phyloP scores from a whole-genome alignment of 2,113 vertebrate species.

The Ifrita kowaldi region DNA sequence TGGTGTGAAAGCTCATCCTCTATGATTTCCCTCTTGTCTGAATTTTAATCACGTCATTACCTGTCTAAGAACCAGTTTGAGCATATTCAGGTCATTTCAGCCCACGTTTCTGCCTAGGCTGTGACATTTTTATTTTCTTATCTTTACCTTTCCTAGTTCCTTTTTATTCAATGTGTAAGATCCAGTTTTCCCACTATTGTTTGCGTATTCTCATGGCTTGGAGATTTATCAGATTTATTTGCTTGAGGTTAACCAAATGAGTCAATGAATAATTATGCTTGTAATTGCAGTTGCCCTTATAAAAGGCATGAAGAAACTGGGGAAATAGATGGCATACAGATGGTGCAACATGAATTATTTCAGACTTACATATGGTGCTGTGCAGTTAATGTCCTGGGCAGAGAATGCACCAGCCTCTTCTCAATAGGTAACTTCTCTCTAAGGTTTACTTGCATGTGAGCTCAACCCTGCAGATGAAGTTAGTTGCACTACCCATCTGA shows the following conservation, averaged over 20 bases:
- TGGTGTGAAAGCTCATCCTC: neutral
- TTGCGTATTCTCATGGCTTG: neutral
- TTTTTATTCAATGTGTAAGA: neutral
- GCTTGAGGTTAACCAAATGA: neutral
- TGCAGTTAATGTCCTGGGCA: slow-evolving; percentile 71
- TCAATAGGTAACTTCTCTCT: slow-evolving; percentile 70
- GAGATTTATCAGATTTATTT: slow-evolving; percentile 4
- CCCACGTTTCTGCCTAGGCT: neutral
- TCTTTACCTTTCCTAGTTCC: slow-evolving; percentile 21
- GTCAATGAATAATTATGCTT: slow-evolving; percentile 28
- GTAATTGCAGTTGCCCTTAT: slow-evolving; percentile 69
- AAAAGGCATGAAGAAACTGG: neutral
- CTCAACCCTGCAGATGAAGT: neutral
- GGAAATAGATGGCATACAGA: neutral
- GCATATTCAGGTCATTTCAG: neutral
- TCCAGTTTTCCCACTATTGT: slow-evolving; percentile 31
- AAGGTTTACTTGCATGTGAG: neutral
- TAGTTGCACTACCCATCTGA: neutral
- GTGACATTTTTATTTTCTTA: slow-evolving; percentile 25
- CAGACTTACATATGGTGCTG: slow-evolving; percentile 70
- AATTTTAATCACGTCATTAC: neutral
- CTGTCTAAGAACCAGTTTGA: neutral
- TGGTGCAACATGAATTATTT: slow-evolving; percentile 32
- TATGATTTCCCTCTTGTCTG: neutral
- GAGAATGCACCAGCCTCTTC: slow-evolving; percentile 69